phyloP scores from a whole-genome alignment of 1,140 invertebrate species.

The Drosophila sproati region DNA sequence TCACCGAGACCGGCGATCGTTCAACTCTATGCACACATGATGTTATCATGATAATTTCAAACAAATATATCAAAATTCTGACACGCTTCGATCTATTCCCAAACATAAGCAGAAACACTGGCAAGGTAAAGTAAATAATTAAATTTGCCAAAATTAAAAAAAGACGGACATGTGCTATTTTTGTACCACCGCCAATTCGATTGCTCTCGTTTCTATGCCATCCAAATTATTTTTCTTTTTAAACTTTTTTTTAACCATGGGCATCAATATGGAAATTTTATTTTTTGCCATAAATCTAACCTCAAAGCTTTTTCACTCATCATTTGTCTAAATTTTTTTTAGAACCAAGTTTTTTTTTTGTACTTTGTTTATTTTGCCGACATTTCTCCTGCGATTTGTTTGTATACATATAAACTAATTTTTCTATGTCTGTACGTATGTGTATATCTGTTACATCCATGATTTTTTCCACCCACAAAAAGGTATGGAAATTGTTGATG shows the following conservation, averaged over 20 bases:
- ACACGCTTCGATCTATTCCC: slow-evolving; percentile 68
- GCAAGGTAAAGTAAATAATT: slow-evolving; percentile 63
- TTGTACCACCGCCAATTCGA: slow-evolving; percentile 45
- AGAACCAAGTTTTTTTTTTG: slow-evolving; percentile 23
- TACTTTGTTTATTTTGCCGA: slow-evolving; percentile 70
- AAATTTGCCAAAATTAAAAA: slow-evolving; percentile 49
- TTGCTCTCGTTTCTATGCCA: slow-evolving; percentile 60
- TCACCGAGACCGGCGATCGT: slow-evolving; percentile 52
- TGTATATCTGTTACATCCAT: not conserved
- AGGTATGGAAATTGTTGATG: slow-evolving; percentile 19
- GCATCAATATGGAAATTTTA: slow-evolving; percentile 60
- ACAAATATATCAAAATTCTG: slow-evolving; percentile 75
- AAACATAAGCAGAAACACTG: slow-evolving; percentile 39
- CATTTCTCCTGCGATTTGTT: slow-evolving; percentile 69
- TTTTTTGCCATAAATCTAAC: slow-evolving; percentile 74
- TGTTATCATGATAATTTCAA: slow-evolving; percentile 48
- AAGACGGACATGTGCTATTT: slow-evolving; percentile 64
- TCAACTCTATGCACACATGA: slow-evolving; percentile 58
- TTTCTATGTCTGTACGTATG: slow-evolving; percentile 8
- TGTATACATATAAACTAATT: slow-evolving; percentile 65
- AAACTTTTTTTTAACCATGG: slow-evolving; percentile 25
- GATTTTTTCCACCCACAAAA: slow-evolving; percentile 11
- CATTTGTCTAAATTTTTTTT: slow-evolving; percentile 77
- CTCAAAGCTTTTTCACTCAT: slow-evolving; percentile 79
- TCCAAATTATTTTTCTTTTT: slow-evolving; percentile 32